Evolutionary conservation across 2,113 vertebrate species (phyloP).

Genomic region (Siniperca knerii): DNA sequence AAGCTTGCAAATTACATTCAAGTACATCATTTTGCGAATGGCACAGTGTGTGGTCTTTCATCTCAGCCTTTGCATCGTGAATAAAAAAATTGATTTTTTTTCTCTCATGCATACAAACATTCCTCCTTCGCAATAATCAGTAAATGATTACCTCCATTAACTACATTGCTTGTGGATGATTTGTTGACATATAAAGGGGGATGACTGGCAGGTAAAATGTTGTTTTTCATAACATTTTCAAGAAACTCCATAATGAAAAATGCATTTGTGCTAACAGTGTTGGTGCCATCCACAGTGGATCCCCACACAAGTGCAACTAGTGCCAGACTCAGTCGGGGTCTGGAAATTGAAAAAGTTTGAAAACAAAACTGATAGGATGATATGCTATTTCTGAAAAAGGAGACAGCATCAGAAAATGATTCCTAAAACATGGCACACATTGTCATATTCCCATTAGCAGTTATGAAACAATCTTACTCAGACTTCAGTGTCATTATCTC

Average conservation of each 20-base stretch:
- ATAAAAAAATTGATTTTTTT: neutral
- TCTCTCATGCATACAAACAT: neutral
- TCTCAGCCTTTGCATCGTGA: neutral
- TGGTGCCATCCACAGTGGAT: neutral
- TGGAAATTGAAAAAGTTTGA: neutral
- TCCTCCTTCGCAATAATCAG: neutral
- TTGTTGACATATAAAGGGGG: neutral
- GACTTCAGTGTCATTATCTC: neutral
- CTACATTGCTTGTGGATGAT: neutral
- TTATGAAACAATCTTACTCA: neutral
- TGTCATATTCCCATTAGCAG: neutral
- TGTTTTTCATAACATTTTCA: neutral
- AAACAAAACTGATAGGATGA: neutral
- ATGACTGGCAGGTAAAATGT: conserved; percentile 16
- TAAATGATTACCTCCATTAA: neutral
- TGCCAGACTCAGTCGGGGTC: neutral
- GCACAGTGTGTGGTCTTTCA: neutral
- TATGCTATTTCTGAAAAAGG: neutral
- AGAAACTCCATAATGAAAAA: neutral
- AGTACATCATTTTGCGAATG: neutral
- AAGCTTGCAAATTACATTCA: neutral
- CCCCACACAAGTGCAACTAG: neutral
- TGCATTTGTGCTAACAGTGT: neutral
- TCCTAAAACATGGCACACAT: neutral
- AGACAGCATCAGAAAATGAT: neutral